Evolutionary conservation across 2,888 invertebrate species (phyloP).

Genomic region (Asteroscopus sphinx): DNA sequence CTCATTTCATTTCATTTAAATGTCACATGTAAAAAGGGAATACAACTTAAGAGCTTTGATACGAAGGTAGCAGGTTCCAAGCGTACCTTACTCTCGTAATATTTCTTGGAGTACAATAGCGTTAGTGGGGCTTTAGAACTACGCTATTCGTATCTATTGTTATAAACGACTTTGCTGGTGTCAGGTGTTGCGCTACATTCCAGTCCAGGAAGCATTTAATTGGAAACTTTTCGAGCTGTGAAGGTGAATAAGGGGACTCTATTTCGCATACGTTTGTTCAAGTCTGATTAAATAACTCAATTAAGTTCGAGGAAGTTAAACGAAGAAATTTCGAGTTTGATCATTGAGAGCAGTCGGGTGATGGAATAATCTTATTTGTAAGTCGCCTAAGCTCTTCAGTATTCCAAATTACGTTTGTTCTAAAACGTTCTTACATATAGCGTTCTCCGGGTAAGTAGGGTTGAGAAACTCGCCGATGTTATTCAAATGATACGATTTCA

Average conservation of each 20-base stretch:
- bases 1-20: no score
- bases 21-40: slow-evolving; percentile 14
- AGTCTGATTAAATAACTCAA: slow-evolving; percentile 36
- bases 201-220: slow-evolving; percentile 41
- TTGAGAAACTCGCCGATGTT: slow-evolving; percentile 39
- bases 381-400: slow-evolving; percentile 37
- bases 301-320: slow-evolving; percentile 33
- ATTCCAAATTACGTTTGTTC: slow-evolving; percentile 52
- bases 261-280: slow-evolving; percentile 26
- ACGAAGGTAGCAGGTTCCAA: slow-evolving; percentile 32
- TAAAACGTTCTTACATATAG: slow-evolving; percentile 34
- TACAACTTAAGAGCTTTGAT: slow-evolving; percentile 23
- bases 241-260: slow-evolving; percentile 19
- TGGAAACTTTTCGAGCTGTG: slow-evolving; percentile 37
- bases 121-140: slow-evolving; percentile 41
- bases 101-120: slow-evolving; percentile 49
- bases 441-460: slow-evolving; percentile 22
- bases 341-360: slow-evolving; percentile 30
- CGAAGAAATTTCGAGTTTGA: slow-evolving; percentile 40
- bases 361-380: slow-evolving; percentile 45
- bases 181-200: slow-evolving; percentile 37
- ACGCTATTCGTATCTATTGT: slow-evolving; percentile 42
- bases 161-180: slow-evolving; percentile 37
- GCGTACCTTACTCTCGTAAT: slow-evolving; percentile 33
- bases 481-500: slow-evolving; percentile 61